Conservation (phyloP, 2,113 vertebrate species). For the Malurus melanocephalus region DNA sequence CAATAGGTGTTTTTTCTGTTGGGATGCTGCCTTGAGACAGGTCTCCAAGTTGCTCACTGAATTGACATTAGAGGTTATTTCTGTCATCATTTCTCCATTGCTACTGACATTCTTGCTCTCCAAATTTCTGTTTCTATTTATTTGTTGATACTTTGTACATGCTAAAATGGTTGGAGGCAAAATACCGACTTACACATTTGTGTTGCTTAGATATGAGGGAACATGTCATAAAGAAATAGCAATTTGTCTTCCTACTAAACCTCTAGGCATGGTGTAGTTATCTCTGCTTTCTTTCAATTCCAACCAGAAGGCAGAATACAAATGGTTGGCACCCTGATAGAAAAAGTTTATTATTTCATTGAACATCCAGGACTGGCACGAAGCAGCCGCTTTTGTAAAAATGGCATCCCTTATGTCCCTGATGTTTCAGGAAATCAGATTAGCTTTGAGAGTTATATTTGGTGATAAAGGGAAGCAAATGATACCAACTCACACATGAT, state of each 20-base stretch:
- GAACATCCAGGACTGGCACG: neutral
- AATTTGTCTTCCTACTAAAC: neutral
- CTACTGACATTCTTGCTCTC: neutral
- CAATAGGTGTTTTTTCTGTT: neutral
- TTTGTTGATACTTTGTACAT: neutral
- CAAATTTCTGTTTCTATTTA: neutral
- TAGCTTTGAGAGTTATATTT: neutral
- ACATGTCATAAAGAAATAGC: neutral
- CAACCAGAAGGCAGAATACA: neutral
- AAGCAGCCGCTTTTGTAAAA: neutral
- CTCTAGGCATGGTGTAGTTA: neutral
- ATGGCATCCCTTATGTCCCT: neutral
- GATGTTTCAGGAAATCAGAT: neutral
- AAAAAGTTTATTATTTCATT: neutral
- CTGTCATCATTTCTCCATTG: neutral
- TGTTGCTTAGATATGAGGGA: neutral
- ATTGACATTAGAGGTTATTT: neutral
- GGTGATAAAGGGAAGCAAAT: neutral
- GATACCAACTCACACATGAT: neutral
- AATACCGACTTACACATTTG: neutral
- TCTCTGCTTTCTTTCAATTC: neutral
- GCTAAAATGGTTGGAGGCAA: neutral
- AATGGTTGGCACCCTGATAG: neutral
- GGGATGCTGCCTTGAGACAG: neutral
- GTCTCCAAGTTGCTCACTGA: neutral